Evolutionary conservation across 1,140 invertebrate species (phyloP).

Genomic region (Drosophila sulfurigaster): DNA sequence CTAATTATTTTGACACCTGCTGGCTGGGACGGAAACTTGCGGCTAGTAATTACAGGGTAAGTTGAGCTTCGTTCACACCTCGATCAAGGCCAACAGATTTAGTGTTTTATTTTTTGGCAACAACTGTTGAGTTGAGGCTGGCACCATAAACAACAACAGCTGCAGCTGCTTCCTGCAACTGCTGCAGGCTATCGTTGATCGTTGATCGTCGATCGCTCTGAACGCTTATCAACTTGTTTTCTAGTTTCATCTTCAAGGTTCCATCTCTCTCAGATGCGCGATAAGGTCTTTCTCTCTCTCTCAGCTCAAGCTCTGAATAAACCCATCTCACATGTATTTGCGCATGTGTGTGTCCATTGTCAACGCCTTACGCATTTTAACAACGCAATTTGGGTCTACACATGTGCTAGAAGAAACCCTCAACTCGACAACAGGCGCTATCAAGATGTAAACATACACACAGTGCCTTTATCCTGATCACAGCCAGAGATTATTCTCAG

Average conservation of each 20-base stretch:
- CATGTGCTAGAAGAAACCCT: constrained; percentile 60
- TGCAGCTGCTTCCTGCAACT: constrained; percentile 51
- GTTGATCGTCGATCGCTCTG: constrained; percentile 22
- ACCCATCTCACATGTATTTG: constrained; percentile 7
- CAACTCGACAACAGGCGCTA: constrained; percentile 55
- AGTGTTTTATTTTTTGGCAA: constrained; percentile 23
- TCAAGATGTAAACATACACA: constrained; percentile 47
- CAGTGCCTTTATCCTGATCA: constrained; percentile 12
- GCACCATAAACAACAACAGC: constrained; percentile 35
- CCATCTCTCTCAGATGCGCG: constrained; percentile 39
- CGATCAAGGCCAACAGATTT: constrained; percentile 67
- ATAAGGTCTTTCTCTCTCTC: constrained; percentile 42
- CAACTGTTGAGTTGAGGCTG: constrained; percentile 29
- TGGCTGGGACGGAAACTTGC: constrained; percentile 49
- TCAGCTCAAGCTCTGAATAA: background rate
- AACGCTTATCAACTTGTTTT: constrained; percentile 59
- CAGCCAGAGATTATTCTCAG: constrained; percentile 32
- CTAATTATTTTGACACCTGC: constrained; percentile 84
- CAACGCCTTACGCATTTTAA: constrained; percentile 78
- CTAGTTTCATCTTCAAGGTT: constrained; percentile 49
- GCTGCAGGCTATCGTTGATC: constrained; percentile 41
- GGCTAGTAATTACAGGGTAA: constrained; percentile 73
- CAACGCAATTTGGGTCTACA: constrained; percentile 80
- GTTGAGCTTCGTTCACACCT: constrained; percentile 57
- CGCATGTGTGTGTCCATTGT: constrained; percentile 57